Percentiles rank a stretch among this genome's conserved stretches.
Evolutionary conservation across 2,797 vertebrate species (phyloP).

Genomic region (Propithecus perrieri): DNA sequence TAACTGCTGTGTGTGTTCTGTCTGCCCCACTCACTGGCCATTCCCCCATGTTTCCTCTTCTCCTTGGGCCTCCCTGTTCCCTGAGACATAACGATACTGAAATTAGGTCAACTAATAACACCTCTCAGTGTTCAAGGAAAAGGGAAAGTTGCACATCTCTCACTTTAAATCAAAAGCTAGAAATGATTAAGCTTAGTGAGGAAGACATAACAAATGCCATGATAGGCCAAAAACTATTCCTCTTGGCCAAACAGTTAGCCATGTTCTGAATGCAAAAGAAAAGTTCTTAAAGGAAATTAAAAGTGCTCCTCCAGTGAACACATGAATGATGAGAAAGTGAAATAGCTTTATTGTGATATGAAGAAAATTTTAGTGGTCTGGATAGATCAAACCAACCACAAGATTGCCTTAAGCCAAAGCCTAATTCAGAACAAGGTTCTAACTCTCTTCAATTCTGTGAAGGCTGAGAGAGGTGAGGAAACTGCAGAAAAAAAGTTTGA

Average conservation of each 20-base stretch:
- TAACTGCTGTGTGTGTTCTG: background rate
- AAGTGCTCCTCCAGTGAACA: background rate
- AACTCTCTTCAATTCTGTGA: background rate
- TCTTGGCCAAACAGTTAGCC: background rate
- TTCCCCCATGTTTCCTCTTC: background rate
- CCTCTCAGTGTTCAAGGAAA: background rate
- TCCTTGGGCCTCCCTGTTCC: background rate
- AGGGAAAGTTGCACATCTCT: background rate
- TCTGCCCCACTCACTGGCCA: background rate
- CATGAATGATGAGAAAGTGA: background rate
- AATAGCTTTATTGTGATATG: background rate
- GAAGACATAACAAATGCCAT: background rate
- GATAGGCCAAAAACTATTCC: background rate
- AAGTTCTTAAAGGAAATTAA: background rate
- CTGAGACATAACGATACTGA: background rate
- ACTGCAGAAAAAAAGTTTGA: background rate
- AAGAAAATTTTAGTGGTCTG: background rate
- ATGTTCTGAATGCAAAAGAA: background rate
- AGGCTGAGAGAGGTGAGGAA: background rate
- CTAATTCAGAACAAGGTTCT: background rate
- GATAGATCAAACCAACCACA: background rate
- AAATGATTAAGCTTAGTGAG: background rate
- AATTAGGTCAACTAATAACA: background rate
- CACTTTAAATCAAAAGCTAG: background rate
- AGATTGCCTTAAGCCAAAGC: background rate